These are phyloP conservation scores for Bucorvus abyssinicus DNA, from an alignment of 2,797 vertebrate genomes.

Conservation along the genomic window DNA sequence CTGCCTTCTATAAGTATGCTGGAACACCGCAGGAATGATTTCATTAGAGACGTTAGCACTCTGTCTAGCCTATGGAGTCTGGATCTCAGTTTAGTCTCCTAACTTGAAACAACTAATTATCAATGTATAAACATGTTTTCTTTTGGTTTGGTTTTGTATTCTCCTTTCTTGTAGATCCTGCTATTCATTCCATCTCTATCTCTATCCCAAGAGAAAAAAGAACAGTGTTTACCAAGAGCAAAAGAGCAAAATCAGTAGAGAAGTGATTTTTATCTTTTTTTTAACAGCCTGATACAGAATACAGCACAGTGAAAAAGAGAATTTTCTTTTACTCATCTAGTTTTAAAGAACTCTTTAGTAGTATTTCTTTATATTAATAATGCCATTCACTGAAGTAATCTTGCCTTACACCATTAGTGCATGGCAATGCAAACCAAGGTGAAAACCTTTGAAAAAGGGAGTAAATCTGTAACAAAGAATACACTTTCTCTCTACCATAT, in stretches of 20 bases:
- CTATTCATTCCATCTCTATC: neutral
- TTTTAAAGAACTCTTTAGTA: neutral
- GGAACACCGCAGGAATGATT: neutral
- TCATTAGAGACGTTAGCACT: neutral
- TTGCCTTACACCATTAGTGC: neutral
- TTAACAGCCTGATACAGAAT: neutral
- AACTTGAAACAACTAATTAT: neutral
- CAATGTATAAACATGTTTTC: neutral
- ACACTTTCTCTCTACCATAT: neutral
- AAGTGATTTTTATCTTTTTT: neutral
- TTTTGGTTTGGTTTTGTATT: neutral
- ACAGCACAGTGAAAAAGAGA: neutral
- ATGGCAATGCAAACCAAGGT: neutral
- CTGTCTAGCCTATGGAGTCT: neutral
- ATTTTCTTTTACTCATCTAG: neutral
- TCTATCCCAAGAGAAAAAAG: neutral
- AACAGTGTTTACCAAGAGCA: neutral
- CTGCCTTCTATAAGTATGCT: neutral
- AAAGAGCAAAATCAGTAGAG: neutral
- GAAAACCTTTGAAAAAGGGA: neutral
- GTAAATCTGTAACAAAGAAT: neutral
- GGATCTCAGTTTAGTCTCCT: neutral
- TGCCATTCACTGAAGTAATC: neutral
- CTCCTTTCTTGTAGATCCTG: neutral
- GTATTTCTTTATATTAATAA: neutral